Evolutionary conservation across 2,113 vertebrate genomes (phyloP), one percentile per base, ranked within the genome.

Genomic region (Ciconia maguari): DNA sequence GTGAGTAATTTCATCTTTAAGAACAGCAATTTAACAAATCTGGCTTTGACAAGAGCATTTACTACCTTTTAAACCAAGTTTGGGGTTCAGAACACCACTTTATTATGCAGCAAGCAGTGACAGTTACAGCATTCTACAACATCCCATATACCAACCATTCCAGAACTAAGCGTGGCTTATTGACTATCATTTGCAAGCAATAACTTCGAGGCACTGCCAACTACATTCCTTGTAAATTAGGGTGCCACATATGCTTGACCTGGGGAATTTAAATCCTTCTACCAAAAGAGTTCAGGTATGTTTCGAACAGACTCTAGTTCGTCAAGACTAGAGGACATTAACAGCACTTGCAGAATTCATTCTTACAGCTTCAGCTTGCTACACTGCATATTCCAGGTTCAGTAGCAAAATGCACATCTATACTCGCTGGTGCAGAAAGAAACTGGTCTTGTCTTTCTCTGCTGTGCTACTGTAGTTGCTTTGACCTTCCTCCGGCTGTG

Each of bases 401-500:
- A 81, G 36, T 27, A 83, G 41, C 34, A 90, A 85, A 91, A 72
- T 12, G 10, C 25, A 77, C 18, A 42, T 69, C 42, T 68, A 13
- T 18, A 38, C 16, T 42, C 49, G 42, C 52, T 81, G 16, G 21
- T n/a, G 8, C 60, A 77, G 48, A 81, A 81, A 62, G 18, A 44
- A 79, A 26, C 60, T 36, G 17, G 9, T 44, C 41, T 72, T 55
- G 19, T 74, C 42, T 91, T 77, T 92, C 72, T 78, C 36, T 70
- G n/a, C 71, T 86, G 16, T 60, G 42, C 70, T 76, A 29, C 57
- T 64, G 52, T 60, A 81, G 64, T 49, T 94, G 75, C 38, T 94
- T 77, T 91, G 78, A 96, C 94, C 96, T 96, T 94, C 83, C 68
- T 27, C 82, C 77, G 68, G 24, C 60, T 93, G 51, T n/a, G 41